Conservation (phyloP, 1,140 invertebrate species). For the Archegozetes longisetosus region DNA sequence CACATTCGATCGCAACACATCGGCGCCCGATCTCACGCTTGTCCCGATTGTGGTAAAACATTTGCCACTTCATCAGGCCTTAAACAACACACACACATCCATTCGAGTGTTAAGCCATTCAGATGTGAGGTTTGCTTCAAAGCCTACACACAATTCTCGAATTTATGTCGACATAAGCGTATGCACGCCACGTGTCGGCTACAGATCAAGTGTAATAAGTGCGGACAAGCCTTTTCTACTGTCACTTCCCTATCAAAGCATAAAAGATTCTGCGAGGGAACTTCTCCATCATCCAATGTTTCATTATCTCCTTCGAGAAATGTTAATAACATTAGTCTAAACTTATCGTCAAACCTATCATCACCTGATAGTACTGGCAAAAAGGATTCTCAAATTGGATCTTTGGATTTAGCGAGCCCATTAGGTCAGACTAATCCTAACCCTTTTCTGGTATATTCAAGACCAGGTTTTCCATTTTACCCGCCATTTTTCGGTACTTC, state of each 20-base stretch:
- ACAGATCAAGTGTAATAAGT: conserved; percentile 79
- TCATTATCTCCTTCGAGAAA: neutral
- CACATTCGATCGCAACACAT: conserved; percentile 70
- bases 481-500: conserved; percentile 33
- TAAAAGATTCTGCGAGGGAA: conserved; percentile 33
- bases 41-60: conserved; percentile 93
- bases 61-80: conserved; percentile 92
- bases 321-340: too few relatives aligned
- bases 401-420: neutral
- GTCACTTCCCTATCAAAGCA: conserved; percentile 50
- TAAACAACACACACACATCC: conserved; percentile 98
- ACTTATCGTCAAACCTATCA: neutral
- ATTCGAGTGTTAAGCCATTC: conserved; percentile 95
- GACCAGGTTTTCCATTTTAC: conserved; percentile 38
- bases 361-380: neutral
- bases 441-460: too few relatives aligned
- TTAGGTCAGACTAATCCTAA: too few relatives aligned
- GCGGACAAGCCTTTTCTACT: conserved; percentile 74
- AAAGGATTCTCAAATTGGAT: too few relatives aligned
- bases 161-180: conserved; percentile 94
- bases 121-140: conserved; percentile 64
- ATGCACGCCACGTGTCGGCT: conserved; percentile 80
- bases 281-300: conserved; percentile 8
- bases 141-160: conserved; percentile 99
- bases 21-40: conserved; percentile 60